These are phyloP conservation scores for Marasmarcha lunaedactyla DNA, from an alignment of 2,888 invertebrate genomes.

Conservation along the genomic window DNA sequence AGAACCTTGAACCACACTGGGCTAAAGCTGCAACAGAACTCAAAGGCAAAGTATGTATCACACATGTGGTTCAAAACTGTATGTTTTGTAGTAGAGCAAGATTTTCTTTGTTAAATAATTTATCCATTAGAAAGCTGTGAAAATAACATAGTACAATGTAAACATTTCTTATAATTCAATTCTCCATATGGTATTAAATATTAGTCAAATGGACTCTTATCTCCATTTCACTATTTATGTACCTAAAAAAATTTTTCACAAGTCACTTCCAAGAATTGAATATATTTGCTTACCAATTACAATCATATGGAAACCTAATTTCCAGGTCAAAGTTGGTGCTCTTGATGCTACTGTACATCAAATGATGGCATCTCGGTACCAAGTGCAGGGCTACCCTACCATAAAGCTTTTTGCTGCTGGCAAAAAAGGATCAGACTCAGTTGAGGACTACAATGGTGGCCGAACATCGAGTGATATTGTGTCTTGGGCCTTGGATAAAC, in stretches of 20 bases:
- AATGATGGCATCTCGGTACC: conserved; percentile 83
- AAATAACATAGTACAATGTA: too few species aligned
- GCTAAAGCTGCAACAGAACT: conserved; percentile 93
- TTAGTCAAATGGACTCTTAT: too few species aligned
- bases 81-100: too few species aligned
- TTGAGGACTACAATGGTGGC: conserved; percentile 92
- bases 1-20: conserved; percentile 97
- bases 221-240: too few species aligned
- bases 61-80: too few species aligned
- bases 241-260: too few species aligned
- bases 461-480: conserved; percentile 92
- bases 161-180: too few species aligned
- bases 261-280: too few species aligned
- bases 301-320: neutral
- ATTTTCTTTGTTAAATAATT: too few species aligned
- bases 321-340: conserved; percentile 88
- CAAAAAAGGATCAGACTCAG: conserved; percentile 76
- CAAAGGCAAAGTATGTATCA: conserved; percentile 83
- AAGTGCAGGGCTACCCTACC: conserved; percentile 94
- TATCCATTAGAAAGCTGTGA: too few species aligned
- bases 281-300: too few species aligned
- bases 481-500: conserved; percentile 87
- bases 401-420: conserved; percentile 92
- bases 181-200: too few species aligned
- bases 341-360: conserved; percentile 95